These are phyloP conservation scores for Sympetrum striolatum DNA, from an alignment of 2,888 invertebrate species.

Conservation along the genomic window DNA sequence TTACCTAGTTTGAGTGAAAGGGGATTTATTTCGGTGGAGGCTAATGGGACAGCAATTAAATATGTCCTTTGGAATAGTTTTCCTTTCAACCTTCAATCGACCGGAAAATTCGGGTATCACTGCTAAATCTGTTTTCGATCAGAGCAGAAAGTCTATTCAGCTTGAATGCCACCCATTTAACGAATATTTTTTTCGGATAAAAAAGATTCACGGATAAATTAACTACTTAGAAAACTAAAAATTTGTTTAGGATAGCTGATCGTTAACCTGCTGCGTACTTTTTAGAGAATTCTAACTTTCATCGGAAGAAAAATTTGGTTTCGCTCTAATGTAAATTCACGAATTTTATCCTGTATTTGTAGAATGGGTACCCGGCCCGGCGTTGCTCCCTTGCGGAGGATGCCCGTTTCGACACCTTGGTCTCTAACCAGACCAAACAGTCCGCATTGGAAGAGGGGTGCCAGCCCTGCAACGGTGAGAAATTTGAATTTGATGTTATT, in stretches of 20 bases:
- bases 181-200: too few species aligned
- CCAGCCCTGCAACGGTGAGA: conserved; percentile 84
- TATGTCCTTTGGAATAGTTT: conserved; percentile 1
- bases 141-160: neutral
- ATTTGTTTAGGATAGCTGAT: too few species aligned
- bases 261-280: too few species aligned
- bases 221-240: too few species aligned
- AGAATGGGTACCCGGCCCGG: conserved; percentile 97
- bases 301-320: too few species aligned
- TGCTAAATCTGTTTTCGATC: neutral
- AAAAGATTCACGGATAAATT: too few species aligned
- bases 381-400: conserved; percentile 96
- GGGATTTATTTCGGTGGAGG: neutral
- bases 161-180: too few species aligned
- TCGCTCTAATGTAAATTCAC: too few species aligned
- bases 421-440: conserved; percentile 94
- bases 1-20: neutral
- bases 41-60: conserved; percentile 34
- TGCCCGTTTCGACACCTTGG: conserved; percentile 94
- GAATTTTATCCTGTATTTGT: conserved; percentile 59
- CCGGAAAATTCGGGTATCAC: neutral
- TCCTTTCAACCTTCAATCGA: neutral
- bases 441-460: conserved; percentile 90
- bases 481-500: neutral
- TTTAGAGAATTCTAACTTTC: too few species aligned